Conservation (phyloP, 2,113 vertebrate species). For the Eudorcas thomsonii region DNA sequence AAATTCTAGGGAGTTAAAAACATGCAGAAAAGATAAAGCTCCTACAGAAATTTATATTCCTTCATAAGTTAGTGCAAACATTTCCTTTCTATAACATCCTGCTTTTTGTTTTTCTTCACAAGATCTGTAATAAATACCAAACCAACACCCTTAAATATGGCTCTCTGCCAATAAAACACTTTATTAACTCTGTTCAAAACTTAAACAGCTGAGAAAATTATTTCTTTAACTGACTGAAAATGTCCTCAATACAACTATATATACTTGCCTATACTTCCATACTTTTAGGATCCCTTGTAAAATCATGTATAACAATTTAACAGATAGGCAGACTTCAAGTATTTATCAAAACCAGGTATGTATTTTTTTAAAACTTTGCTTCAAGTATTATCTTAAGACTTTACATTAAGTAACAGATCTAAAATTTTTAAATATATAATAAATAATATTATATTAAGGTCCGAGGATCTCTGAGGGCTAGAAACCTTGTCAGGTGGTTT, state of each 20-base stretch:
- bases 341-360: background rate
- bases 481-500: background rate
- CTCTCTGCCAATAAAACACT: background rate
- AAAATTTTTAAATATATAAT: background rate
- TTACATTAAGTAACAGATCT: background rate
- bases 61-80: background rate
- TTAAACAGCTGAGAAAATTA: background rate
- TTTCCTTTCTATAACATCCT: background rate
- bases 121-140: background rate
- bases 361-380: background rate
- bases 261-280: slow-evolving; percentile 4
- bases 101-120: background rate
- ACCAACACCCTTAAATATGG: background rate
- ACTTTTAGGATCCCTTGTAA: background rate
- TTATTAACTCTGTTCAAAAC: background rate
- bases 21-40: background rate
- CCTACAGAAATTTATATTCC: background rate
- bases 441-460: background rate
- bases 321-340: background rate
- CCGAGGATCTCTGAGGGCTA: background rate
- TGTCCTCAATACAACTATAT: background rate
- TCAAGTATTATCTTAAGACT: background rate
- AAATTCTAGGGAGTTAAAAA: background rate
- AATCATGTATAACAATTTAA: background rate
- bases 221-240: background rate